These are phyloP conservation scores for Zaprionus camerounensis DNA, from an alignment of 1,140 invertebrate genomes.

Conservation along the genomic window DNA sequence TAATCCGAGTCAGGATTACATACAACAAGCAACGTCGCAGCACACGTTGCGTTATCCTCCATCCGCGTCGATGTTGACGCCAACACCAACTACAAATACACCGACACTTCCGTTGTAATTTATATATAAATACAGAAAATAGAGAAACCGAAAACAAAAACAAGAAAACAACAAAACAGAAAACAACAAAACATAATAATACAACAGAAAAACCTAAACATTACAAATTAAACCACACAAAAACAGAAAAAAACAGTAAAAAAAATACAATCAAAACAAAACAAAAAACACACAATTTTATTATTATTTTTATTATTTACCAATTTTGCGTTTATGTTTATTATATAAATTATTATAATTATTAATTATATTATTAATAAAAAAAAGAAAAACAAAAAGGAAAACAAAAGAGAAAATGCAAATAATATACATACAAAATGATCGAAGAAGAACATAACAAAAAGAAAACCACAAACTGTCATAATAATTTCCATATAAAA, in stretches of 20 bases:
- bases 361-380: slow-evolving; percentile 83
- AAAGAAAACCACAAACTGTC: slow-evolving; percentile 35
- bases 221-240: slow-evolving; percentile 50
- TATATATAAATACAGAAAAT: slow-evolving; percentile 71
- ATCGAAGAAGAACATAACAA: slow-evolving; percentile 43
- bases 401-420: slow-evolving; percentile 62
- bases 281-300: slow-evolving; percentile 68
- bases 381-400: slow-evolving; percentile 51
- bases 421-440: slow-evolving; percentile 54
- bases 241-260: slow-evolving; percentile 56
- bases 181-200: slow-evolving; percentile 31
- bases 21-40: slow-evolving; percentile 84
- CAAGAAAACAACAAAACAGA: slow-evolving; percentile 32
- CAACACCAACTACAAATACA: slow-evolving; percentile 85
- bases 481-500: slow-evolving; percentile 36
- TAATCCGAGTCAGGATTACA: slow-evolving; percentile 85
- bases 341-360: slow-evolving; percentile 83
- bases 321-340: slow-evolving; percentile 83
- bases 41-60: slow-evolving; percentile 85
- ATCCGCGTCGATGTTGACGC: slow-evolving; percentile 84
- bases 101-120: slow-evolving; percentile 85
- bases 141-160: slow-evolving; percentile 38
- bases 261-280: slow-evolving; percentile 49
- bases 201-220: slow-evolving; percentile 34
- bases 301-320: slow-evolving; percentile 83